Base-by-base conservation (phyloP, 1,140 invertebrate species). In the Pseudomyrmex sp. region DNA sequence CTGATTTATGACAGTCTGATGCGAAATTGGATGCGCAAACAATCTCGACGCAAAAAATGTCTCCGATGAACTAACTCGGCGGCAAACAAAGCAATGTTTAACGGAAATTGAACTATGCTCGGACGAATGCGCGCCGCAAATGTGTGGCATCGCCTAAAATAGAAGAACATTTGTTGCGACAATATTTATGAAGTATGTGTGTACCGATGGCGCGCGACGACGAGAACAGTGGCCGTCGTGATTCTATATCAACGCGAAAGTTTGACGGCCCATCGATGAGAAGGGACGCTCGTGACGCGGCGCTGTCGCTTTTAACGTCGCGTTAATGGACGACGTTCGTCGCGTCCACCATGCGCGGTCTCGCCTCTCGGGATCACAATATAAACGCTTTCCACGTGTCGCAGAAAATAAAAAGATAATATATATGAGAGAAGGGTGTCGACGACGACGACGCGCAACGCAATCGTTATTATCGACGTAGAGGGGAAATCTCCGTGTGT, bases 301-400 rank as follows among this genome's bases (percentile, higher is more conserved):
- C 50, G 26, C 5, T 18, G 26, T 76, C 62, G 46, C 74, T 65
- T 76, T 76, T 73, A n/a, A 68, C 46, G 52, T 74, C 54, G 26
- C n/a, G 18, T 63, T 63, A 82, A 82, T 48, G 50, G 48, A 61
- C 59, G 50, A 63, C 59, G 70, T 48, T 74, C 59, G 70, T 74
- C 18, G 35, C 18, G 18, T 75, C 18, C 56, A 50, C 18, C 44
- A 12, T 26, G 50, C n/a, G 9, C 35, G 18, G 18, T 13, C 46
- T 52, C 52, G 62, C 5, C 74, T 56, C 35, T 35, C 35, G 52
- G 15, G 44, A 82, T 74, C 52, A 74, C 79, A 62, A 70, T 73
- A 35, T 35, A 63, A 23, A 74, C 48, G 70, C 18, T 50, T 52
- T 26, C 79, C 48, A 73, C 48, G 48, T 73, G n/a, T 73, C 58